Evolutionary conservation across 2,888 invertebrate species (phyloP), one percentile per base, ranked within the genome.

Genomic region (Chymomyza fuscimana): DNA sequence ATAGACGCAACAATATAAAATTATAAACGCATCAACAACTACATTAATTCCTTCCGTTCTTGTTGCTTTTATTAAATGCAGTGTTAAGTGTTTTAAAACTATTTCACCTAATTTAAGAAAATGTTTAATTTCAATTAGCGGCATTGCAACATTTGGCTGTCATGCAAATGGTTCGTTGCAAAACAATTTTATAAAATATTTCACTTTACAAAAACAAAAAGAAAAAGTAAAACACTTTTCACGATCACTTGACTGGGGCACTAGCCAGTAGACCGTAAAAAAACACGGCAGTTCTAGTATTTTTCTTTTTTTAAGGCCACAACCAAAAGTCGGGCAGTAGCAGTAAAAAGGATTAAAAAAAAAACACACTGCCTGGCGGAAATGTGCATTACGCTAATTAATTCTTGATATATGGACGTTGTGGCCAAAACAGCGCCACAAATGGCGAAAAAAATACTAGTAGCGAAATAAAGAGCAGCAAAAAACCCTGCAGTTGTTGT

Each of bases 361-460:
- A 63, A 63, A 29, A 63, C n/a, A 61, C 62, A 56, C 62, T 63
- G 40, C 40, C 29, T 36, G 32, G 22, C 15, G n/a, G 40, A 40
- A 62, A 74, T 69, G 78, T 85, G 85, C 87, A 86, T 87, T 87
- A 87, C 86, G 84, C 85, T 87, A 86, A 86, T 86, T 86, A 86
- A 87, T 86, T 86, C 86, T 82, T 87, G 86, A 86, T 86, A 81
- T 87, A 87, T 80, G 86, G 84, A 79, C 73, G 76, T 80, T 80
- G 86, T 77, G 81, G 83, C 80, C 78, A 82, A 73, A 78, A 77
- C 69, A 67, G 74, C 78, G 79, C 72, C 76, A 69, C 72, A 76
- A 74, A 66, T 70, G 72, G 67, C 77, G 77, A 76, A 85, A 82
- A 85, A 84, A 84, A 77, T 71, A 69, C 69, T 64, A 62, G 63